Base-by-base conservation (phyloP, 2,888 invertebrate genomes). In the Nomada flava region DNA sequence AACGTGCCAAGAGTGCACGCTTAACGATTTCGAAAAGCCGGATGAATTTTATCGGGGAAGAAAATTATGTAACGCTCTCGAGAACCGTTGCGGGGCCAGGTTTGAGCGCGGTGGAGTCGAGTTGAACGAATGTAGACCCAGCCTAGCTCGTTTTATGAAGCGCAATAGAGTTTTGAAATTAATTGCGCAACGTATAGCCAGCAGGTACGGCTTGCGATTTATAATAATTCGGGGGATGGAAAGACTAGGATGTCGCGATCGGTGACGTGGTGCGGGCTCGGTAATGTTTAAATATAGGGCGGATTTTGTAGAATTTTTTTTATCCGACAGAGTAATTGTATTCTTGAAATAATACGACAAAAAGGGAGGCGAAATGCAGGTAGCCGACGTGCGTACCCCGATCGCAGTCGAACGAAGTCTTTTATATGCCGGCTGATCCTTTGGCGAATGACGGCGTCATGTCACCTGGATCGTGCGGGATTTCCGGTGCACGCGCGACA, bases 401-500 rank as follows among this genome's bases (percentile, higher is more conserved):
- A 77, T 36, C 53, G 47, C 18, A 2, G 15, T 15, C 50, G 52
- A 57, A 50, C 44, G 9, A 70, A 60, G 50, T 75, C 42, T 71
- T 81, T 75, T 80, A 70, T 67, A 70, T 75, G 81, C 81, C 47
- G 63, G 42, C 36, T 64, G 68, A 76, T 74, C 63, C 68, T 72
- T 44, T 64, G 60, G n/a, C 65, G 68, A 82, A 65, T 67, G 74
- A 81, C 79, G 60, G 52, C 68, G 44, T 76, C 70, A 76, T 82
- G 83, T 83, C 86, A 79, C 76, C 67, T 72, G 72, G 82, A 85
- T 88, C 78, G 83, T 67, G 64, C 79, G 84, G 75, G 87, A 87
- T 86, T 87, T 87, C 86, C 87, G 89, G 84, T 77, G 79, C 80
- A 73, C 78, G 71, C 78, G 72, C 72, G 75, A 69, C 75, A 65